Evolutionary conservation across 2,888 invertebrate genomes (phyloP), one percentile per base, ranked within the genome.

Genomic region (Lepidonotus clava): DNA sequence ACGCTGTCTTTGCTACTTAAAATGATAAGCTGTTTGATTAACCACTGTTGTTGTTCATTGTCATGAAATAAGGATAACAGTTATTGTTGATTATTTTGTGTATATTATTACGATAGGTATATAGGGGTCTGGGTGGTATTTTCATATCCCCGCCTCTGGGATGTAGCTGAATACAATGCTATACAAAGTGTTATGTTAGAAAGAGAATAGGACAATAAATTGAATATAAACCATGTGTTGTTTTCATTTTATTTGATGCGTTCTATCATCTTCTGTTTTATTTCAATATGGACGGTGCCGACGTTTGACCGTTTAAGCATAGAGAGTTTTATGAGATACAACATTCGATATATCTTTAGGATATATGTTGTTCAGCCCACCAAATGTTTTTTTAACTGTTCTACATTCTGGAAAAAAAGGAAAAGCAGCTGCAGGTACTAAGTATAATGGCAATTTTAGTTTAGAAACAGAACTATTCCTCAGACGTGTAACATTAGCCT

Each of bases 1-100:
- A 28, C 11, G 61, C 28, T 61, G 61, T 61, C 61, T 61, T n/a
- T 61, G 61, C 28, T 61, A 61, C 28, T 61, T 61, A 61, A 4
- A 32, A 8, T 11, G 61, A 56, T 11, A 5, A 34, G 71, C 41
- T 46, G 46, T 46, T 80, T 46, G 80, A 46, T 71, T 71, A 18
- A 71, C 71, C 71, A 71, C 80, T 46, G 51, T 80, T 80, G 80
- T 80, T 80, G 80, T 80, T 51, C 80, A 80, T 80, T 80, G 80
- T 80, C 41, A 41, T 46, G 51, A 6, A 46, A 46, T 41, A 46
- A 14, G 18, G 24, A 80, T 71, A 71, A 11, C n/a, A 4, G 46
- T 80, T 21, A 51, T 32, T 46, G 46, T 80, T 80, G 46, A 80
- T 41, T 14, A 46, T 80, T 80, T 41, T 5, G 38, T 76, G 38